Evolutionary conservation across 2,888 invertebrate genomes (phyloP).

Genomic region (Myopa tessellatipennis): DNA sequence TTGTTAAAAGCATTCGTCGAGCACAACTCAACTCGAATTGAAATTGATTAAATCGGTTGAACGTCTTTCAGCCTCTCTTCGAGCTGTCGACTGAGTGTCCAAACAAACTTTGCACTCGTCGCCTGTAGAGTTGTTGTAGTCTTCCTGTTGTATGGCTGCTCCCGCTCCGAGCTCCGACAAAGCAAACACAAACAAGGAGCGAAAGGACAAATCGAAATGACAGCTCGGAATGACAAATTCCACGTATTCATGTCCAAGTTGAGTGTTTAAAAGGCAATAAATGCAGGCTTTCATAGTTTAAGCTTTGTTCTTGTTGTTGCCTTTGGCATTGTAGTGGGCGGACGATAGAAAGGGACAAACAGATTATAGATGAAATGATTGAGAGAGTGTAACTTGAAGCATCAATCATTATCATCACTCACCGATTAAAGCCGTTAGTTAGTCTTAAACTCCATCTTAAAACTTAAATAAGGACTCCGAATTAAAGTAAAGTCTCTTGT

Average conservation of each 20-base stretch:
- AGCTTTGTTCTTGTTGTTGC: background rate
- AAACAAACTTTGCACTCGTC: background rate
- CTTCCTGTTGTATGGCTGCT: background rate
- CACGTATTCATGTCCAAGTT: constrained; percentile 21
- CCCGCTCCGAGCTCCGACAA: constrained; percentile 12
- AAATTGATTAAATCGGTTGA: constrained; percentile 32
- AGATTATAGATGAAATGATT: too few relatives aligned
- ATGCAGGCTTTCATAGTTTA: constrained; percentile 10
- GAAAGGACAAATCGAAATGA: constrained; percentile 10
- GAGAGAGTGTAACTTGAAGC: too few relatives aligned
- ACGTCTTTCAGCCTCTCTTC: background rate
- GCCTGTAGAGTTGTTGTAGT: background rate
- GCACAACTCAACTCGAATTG: constrained; percentile 25
- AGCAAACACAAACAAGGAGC: constrained; percentile 16
- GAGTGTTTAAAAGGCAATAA: constrained; percentile 36
- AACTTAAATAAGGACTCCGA: too few relatives aligned
- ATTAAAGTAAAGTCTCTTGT: too few relatives aligned
- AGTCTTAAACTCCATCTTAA: too few relatives aligned
- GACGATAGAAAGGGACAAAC: background rate
- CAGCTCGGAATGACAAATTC: constrained; percentile 9
- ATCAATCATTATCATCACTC: too few relatives aligned
- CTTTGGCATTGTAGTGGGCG: background rate
- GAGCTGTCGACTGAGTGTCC: background rate
- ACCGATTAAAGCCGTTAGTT: too few relatives aligned
- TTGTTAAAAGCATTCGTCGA: too few relatives aligned